These are phyloP conservation scores for Nerophis ophidion DNA, from an alignment of 2,113 vertebrate genomes.

Conservation along the genomic window DNA sequence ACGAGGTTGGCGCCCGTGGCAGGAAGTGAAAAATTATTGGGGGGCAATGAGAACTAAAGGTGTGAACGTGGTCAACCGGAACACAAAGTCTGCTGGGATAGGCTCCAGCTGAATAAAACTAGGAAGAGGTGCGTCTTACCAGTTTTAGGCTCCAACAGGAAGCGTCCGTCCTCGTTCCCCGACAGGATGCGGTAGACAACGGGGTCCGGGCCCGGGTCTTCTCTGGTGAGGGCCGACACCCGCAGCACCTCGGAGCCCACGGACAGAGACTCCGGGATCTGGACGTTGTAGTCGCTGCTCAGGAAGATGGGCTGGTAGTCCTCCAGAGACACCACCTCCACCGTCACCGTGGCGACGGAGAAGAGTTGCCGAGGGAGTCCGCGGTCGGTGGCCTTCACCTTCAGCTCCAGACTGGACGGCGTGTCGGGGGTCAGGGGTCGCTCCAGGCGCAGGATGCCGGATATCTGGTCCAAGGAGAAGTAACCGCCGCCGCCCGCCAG, in stretches of 20 bases:
- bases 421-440: constrained; percentile 74
- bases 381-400: constrained; percentile 83
- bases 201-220: constrained; percentile 63
- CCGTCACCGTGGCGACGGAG: constrained; percentile 76
- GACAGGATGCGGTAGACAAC: constrained; percentile 78
- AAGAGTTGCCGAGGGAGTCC: constrained; percentile 79
- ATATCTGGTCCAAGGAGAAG: constrained; percentile 88
- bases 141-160: constrained; percentile 78
- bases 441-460: constrained; percentile 86
- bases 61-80: too few relatives aligned
- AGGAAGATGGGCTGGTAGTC: constrained; percentile 88
- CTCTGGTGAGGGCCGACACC: constrained; percentile 74
- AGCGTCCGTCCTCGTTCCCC: constrained; percentile 81
- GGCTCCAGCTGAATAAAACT: too few relatives aligned
- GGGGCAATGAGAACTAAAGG: too few relatives aligned
- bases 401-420: constrained; percentile 76
- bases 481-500: constrained; percentile 76
- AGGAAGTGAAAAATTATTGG: too few relatives aligned
- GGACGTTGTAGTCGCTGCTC: constrained; percentile 75
- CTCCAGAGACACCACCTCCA: constrained; percentile 83
- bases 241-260: constrained; percentile 79
- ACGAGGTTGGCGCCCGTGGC: too few relatives aligned
- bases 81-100: too few relatives aligned
- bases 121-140: constrained; percentile 63
- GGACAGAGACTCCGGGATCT: constrained; percentile 76